Percentiles rank a stretch among this genome's conserved stretches.
These are phyloP conservation scores for Drosophila kepulauana DNA, from an alignment of 1,140 invertebrate species.

Conservation along the genomic window DNA sequence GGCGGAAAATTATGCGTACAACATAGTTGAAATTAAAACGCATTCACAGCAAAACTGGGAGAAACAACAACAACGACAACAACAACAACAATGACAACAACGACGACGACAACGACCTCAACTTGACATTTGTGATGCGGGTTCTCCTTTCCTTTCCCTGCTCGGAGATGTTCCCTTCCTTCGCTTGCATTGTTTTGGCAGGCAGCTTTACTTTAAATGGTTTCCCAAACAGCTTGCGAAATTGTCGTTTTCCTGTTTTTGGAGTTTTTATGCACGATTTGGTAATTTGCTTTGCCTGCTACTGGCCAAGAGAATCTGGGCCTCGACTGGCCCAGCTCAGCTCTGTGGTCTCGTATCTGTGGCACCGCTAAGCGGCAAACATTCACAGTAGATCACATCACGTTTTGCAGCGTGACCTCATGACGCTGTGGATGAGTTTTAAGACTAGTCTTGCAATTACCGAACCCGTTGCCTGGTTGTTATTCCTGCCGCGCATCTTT, in stretches of 20 bases:
- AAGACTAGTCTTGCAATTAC: slow-evolving; percentile 35
- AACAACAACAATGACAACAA: slow-evolving; percentile 22
- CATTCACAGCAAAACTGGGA: slow-evolving; percentile 29
- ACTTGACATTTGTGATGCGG: slow-evolving; percentile 68
- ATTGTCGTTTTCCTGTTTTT: slow-evolving; percentile 70
- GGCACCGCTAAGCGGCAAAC: slow-evolving; percentile 6
- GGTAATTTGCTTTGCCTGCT: slow-evolving; percentile 62
- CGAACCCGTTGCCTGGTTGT: slow-evolving; percentile 1
- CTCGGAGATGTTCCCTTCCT: neutral
- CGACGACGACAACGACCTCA: slow-evolving; percentile 21
- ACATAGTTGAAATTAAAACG: slow-evolving; percentile 60
- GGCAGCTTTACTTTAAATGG: slow-evolving; percentile 24
- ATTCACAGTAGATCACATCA: slow-evolving; percentile 62
- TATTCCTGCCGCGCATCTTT: slow-evolving; percentile 18
- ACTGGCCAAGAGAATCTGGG: slow-evolving; percentile 54
- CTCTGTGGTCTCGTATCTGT: neutral
- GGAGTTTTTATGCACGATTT: slow-evolving; percentile 61
- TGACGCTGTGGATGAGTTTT: slow-evolving; percentile 8
- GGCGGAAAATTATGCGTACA: slow-evolving; percentile 73
- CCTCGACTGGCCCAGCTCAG: neutral
- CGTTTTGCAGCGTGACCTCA: slow-evolving; percentile 50
- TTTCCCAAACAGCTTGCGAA: slow-evolving; percentile 55
- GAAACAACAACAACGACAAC: slow-evolving; percentile 7
- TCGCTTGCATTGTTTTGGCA: neutral
- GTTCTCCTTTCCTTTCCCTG: slow-evolving; percentile 16